Evolutionary conservation across 2,797 vertebrate species (phyloP), one percentile per base, ranked within the genome.

Genomic region (Sebastes aleutianus): DNA sequence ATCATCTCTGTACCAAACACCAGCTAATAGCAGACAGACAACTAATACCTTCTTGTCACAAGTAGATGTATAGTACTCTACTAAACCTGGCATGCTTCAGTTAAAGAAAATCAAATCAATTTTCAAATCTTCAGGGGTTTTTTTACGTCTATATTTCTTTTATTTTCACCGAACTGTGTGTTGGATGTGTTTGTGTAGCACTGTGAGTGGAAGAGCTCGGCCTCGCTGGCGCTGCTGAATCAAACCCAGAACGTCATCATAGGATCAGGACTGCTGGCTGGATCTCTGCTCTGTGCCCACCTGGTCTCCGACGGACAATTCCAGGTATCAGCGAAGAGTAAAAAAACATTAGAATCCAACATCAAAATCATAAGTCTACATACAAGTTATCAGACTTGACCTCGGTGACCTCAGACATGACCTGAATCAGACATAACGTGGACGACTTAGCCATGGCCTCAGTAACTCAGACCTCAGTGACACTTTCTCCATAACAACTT

Each of bases 221-320:
- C 98, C 9, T 98, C 97, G 0, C 93, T 98, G 72, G 96, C 96
- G 53, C 84, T 98, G 47, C 92, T 99, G 70, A 98, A 99, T 86
- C 97, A 98, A 91, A 97, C 96, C 1, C 98, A 98, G 95, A 98
- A 98, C 83, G 3, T 98, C 39, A 95, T 98, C 87, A 98, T 98
- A 4, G 96, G 97, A 7, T 81, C 95, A 0, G 97, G 97, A n/a
- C 94, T 98, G 26, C 95, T 99, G 3, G 94, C 95, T 0, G 97
- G 98, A 32, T 98, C 97, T 5, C 93, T 98, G 79, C 96, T 98
- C 67, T 98, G 97, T 2, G 95, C 96, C 18, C 95, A 96, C 89
- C 96, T 97, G 29, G 97, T 98, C 73, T 96, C 95, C 0, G 92
- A 97, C 82, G 94, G 94, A 58, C 96, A 95, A 66, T 95, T 99